Percentiles rank a stretch among this genome's conserved stretches.
Conservation (phyloP, 1,140 invertebrate species). For the Coelopa frigida region DNA sequence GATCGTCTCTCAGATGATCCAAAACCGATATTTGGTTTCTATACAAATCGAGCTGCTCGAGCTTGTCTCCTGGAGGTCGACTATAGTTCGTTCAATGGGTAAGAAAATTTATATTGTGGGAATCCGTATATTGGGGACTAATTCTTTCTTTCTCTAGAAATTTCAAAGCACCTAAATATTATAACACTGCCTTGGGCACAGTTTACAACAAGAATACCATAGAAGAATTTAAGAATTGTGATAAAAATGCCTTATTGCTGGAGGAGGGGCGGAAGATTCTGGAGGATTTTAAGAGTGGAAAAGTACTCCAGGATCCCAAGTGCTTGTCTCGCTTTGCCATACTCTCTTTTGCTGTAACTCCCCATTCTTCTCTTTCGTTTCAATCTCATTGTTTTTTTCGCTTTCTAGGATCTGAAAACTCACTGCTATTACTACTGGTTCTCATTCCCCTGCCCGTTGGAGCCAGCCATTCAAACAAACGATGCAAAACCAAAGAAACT, state of each 20-base stretch:
- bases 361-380: neutral
- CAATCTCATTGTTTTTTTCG: conserved; percentile 16
- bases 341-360: conserved; percentile 69
- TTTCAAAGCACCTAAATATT: conserved; percentile 48
- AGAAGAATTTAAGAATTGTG: conserved; percentile 74
- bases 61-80: conserved; percentile 61
- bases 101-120: neutral
- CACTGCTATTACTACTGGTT: conserved; percentile 93
- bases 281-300: conserved; percentile 58
- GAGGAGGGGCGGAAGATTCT: conserved; percentile 58
- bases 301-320: conserved; percentile 64
- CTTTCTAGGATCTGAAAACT: conserved; percentile 81
- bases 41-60: conserved; percentile 54
- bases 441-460: conserved; percentile 75
- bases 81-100: conserved; percentile 76
- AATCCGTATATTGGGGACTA: neutral
- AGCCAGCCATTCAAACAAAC: conserved; percentile 43
- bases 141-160: conserved; percentile 9
- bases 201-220: conserved; percentile 84
- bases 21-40: conserved; percentile 67
- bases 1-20: conserved; percentile 72
- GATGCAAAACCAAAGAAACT: conserved; percentile 14
- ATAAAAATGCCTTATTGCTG: conserved; percentile 69
- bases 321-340: conserved; percentile 68
- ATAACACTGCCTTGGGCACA: conserved; percentile 56